Conservation (phyloP, 2,797 vertebrate species). For the Buceros bicornis region DNA sequence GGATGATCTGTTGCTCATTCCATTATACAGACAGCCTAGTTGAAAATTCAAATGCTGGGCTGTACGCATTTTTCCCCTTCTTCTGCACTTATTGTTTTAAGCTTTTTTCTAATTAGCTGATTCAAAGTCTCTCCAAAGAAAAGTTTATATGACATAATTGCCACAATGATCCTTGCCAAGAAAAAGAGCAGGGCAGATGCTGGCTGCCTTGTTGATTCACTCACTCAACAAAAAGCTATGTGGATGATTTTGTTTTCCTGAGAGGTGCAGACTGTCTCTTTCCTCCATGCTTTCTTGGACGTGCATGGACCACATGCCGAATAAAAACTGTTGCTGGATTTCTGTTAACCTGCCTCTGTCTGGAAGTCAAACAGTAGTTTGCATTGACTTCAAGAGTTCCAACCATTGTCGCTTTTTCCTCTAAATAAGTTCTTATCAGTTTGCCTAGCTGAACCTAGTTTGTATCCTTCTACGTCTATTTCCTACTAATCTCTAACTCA, state of each 20-base stretch:
- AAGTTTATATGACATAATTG: slow-evolving; percentile 36
- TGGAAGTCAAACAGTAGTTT: not conserved
- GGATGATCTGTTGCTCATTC: not conserved
- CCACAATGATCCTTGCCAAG: slow-evolving; percentile 32
- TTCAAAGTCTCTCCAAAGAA: slow-evolving; percentile 50
- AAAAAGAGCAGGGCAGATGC: slow-evolving; percentile 43
- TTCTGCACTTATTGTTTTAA: slow-evolving; percentile 20
- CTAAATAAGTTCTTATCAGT: not conserved
- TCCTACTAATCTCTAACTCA: not conserved
- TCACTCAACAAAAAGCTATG: slow-evolving; percentile 22
- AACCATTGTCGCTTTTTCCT: not conserved
- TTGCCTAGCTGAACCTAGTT: not conserved
- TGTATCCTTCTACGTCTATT: not conserved
- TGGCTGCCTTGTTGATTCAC: slow-evolving; percentile 2
- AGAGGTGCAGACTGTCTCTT: not conserved
- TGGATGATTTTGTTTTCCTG: slow-evolving; percentile 17
- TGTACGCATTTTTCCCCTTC: not conserved
- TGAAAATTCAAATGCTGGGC: not conserved
- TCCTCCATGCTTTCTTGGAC: not conserved
- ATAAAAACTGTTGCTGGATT: not conserved
- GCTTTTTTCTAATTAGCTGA: slow-evolving; percentile 8
- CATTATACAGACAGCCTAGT: not conserved
- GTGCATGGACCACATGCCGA: not conserved
- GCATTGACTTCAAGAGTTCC: not conserved
- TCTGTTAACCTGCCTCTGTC: not conserved